Percentiles rank a stretch among this genome's conserved stretches.
These are phyloP conservation scores for Drosophila paranaensis DNA, from an alignment of 2,888 invertebrate genomes.

Conservation along the genomic window DNA sequence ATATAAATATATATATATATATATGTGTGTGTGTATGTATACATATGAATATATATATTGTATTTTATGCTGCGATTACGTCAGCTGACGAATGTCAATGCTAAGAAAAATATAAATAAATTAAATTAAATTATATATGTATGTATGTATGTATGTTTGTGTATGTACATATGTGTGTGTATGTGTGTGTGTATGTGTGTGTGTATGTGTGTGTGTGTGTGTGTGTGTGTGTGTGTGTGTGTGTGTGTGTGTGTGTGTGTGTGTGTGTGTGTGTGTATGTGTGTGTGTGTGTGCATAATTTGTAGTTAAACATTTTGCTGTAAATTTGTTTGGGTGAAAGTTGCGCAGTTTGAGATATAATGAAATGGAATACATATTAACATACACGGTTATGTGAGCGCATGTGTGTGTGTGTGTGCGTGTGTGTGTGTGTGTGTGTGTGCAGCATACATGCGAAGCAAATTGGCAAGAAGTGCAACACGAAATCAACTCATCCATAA, in stretches of 20 bases:
- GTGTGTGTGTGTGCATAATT: not conserved
- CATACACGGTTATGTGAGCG: slow-evolving; percentile 11
- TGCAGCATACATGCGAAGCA: slow-evolving; percentile 1
- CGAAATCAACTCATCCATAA: slow-evolving; percentile 54
- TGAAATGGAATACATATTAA: slow-evolving; percentile 34
- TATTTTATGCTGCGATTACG: slow-evolving; percentile 68
- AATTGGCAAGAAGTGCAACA: slow-evolving; percentile 51
- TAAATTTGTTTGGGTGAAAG: slow-evolving; percentile 66
- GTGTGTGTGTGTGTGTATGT: too few relatives aligned
- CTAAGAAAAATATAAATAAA: slow-evolving; percentile 45
- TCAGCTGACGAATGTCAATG: slow-evolving; percentile 64
- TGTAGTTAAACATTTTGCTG: slow-evolving; percentile 33
- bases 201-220: too few relatives aligned
- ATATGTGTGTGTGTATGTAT: too few relatives aligned
- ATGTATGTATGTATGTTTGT: not conserved
- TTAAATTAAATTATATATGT: slow-evolving; percentile 27
- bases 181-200: not conserved
- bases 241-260: not conserved
- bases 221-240: too few relatives aligned
- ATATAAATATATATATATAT: too few relatives aligned
- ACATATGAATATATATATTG: not conserved
- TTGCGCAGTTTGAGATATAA: slow-evolving; percentile 60
- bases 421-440: slow-evolving; percentile 3
- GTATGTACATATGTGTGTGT: not conserved
- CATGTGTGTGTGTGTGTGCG: not conserved